A percentile compares a stretch with the other conserved stretches of the same genome.
phyloP scores from a whole-genome alignment of 1,140 invertebrate genomes.

The Solen grandis region DNA sequence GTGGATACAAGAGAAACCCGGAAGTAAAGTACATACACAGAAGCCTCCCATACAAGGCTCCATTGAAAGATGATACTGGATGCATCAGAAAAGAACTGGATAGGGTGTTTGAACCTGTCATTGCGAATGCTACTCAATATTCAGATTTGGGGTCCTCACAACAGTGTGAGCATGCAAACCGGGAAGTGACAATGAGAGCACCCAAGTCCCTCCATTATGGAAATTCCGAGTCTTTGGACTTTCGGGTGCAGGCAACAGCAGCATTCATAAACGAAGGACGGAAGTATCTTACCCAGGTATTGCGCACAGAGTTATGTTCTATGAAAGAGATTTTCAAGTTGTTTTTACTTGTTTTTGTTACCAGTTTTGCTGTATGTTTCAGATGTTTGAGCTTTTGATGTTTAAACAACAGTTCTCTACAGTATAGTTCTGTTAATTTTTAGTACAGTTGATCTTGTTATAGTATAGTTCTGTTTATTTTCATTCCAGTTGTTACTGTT shows the following conservation, averaged over 20 bases:
- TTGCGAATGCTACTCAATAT: constrained; percentile 1
- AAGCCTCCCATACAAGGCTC: not conserved
- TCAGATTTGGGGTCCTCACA: not conserved
- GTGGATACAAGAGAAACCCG: not conserved
- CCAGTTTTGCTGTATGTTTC: not conserved
- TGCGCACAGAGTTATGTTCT: not conserved
- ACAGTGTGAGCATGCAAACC: constrained; percentile 15
- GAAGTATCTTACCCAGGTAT: not conserved
- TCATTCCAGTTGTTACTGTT: not conserved
- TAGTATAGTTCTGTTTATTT: not conserved
- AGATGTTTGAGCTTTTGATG: not conserved
- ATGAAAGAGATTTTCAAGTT: not conserved
- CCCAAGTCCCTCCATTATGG: not conserved
- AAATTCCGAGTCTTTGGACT: not conserved
- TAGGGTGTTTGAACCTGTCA: not conserved
- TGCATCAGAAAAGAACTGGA: not conserved
- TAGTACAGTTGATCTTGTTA: not conserved
- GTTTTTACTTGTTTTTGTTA: not conserved
- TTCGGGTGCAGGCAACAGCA: not conserved
- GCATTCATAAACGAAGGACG: not conserved
- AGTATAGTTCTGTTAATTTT: not conserved
- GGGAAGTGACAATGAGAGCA: not conserved
- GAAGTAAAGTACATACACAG: not conserved
- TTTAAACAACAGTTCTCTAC: not conserved
- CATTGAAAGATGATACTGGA: not conserved